Evolutionary conservation across 2,797 vertebrate species (phyloP).

Genomic region (Pantherophis alleghaniensis): DNA sequence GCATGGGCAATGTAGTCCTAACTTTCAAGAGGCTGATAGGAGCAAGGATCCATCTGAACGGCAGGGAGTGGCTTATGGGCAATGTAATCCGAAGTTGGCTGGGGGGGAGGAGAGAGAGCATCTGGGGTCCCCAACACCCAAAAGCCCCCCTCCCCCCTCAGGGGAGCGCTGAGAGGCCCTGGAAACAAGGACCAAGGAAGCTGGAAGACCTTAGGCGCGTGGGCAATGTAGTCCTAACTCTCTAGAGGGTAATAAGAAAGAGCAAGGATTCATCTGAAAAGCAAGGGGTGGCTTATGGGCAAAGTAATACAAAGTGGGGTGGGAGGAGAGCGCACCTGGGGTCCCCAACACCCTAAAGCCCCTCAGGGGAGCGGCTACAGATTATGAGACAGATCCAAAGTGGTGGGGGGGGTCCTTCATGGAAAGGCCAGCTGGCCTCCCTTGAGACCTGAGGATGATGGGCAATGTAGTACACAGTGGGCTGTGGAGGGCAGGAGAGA

Average conservation of each 20-base stretch:
- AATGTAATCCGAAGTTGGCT: background rate
- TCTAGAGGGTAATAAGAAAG: background rate
- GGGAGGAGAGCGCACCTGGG: too few relatives aligned
- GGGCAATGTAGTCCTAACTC: background rate
- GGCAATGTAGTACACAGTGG: too few relatives aligned
- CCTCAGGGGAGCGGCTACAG: fast-evolving
- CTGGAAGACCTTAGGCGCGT: background rate
- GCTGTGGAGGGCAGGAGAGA: fast-evolving
- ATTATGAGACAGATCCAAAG: too few relatives aligned
- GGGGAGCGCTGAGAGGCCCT: too few relatives aligned
- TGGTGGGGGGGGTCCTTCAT: background rate
- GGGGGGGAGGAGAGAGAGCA: too few relatives aligned
- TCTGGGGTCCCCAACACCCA: too few relatives aligned
- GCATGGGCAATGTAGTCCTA: background rate
- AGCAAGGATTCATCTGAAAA: background rate
- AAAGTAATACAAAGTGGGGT: background rate
- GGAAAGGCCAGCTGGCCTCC: too few relatives aligned
- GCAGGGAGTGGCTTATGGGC: background rate
- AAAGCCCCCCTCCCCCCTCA: too few relatives aligned
- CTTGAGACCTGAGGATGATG: too few relatives aligned
- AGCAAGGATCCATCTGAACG: background rate
- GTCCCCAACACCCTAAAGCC: too few relatives aligned
- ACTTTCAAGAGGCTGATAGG: background rate
- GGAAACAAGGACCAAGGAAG: background rate
- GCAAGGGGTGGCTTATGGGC: background rate